These are phyloP conservation scores for Drosophila meridiana DNA, from an alignment of 2,888 invertebrate species.

Conservation along the genomic window DNA sequence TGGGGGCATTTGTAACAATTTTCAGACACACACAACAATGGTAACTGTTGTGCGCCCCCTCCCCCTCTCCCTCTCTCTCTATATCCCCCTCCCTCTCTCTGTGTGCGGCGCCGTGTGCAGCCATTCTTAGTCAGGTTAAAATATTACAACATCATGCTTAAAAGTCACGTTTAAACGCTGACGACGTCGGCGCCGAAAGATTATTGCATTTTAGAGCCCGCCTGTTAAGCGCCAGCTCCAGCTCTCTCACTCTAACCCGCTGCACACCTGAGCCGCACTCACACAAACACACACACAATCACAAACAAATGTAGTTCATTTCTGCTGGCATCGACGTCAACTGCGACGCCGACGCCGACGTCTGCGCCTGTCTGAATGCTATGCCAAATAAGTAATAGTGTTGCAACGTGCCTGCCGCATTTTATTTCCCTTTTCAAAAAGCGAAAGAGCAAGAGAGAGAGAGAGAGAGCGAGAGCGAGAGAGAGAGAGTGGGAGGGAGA, in stretches of 20 bases:
- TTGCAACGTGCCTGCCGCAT: conserved; percentile 83
- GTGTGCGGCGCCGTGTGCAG: conserved; percentile 13
- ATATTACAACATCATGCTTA: conserved; percentile 82
- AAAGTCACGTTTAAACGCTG: conserved; percentile 81
- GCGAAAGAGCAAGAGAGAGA: conserved; percentile 2
- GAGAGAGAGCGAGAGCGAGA: conserved; percentile 18
- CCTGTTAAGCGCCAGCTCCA: conserved; percentile 15
- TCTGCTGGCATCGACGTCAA: conserved; percentile 46
- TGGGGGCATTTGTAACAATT: conserved; percentile 81
- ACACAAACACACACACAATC: conserved; percentile 43
- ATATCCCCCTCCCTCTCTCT: background rate
- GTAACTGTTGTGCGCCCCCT: conserved; percentile 25
- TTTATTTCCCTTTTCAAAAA: conserved; percentile 73
- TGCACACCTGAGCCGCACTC: conserved; percentile 50
- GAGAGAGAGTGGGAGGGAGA: background rate
- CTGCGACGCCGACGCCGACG: conserved; percentile 61
- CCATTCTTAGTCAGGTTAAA: conserved; percentile 77
- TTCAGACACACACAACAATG: conserved; percentile 75
- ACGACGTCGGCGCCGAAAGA: conserved; percentile 79
- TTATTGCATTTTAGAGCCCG: conserved; percentile 77
- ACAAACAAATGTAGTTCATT: conserved; percentile 74
- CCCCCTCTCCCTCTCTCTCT: too few species aligned
- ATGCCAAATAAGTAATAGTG: conserved; percentile 80
- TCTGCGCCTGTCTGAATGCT: conserved; percentile 61
- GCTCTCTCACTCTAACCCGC: conserved; percentile 20